Conservation (phyloP, 2,797 vertebrate species). For the Rhynchonycteris naso region DNA sequence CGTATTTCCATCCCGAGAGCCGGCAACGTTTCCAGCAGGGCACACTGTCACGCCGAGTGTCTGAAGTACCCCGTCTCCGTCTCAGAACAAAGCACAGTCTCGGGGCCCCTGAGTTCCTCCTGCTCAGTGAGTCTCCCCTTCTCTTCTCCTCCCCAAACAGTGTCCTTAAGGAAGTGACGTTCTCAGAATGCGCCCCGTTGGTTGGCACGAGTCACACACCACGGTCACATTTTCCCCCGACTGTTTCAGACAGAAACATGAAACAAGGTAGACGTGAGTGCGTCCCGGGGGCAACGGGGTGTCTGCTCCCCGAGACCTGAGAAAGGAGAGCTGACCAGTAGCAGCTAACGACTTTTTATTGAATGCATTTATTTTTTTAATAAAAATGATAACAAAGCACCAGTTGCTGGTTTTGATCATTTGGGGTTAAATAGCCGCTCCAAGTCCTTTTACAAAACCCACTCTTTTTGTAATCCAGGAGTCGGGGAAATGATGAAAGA, state of each 20-base stretch:
- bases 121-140: neutral
- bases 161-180: neutral
- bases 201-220: neutral
- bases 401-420: slow-evolving; percentile 8
- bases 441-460: slow-evolving; percentile 37
- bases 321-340: neutral
- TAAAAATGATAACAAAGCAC: slow-evolving; percentile 43
- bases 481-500: neutral
- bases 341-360: slow-evolving; percentile 10
- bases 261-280: slow-evolving; percentile 16
- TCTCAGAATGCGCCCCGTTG: neutral
- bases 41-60: neutral
- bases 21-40: neutral
- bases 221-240: slow-evolving; percentile 26
- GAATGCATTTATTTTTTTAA: slow-evolving; percentile 41
- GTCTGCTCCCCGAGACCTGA: slow-evolving; percentile 33
- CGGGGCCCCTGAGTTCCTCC: too few relatives aligned
- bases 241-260: neutral
- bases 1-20: too few relatives aligned
- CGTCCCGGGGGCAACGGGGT: neutral
- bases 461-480: slow-evolving; percentile 9
- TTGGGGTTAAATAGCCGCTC: slow-evolving; percentile 49
- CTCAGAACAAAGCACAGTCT: too few relatives aligned
- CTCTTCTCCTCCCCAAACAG: neutral
- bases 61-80: neutral